Conservation (phyloP, 1,140 invertebrate species). For the Vanessa atalanta region DNA sequence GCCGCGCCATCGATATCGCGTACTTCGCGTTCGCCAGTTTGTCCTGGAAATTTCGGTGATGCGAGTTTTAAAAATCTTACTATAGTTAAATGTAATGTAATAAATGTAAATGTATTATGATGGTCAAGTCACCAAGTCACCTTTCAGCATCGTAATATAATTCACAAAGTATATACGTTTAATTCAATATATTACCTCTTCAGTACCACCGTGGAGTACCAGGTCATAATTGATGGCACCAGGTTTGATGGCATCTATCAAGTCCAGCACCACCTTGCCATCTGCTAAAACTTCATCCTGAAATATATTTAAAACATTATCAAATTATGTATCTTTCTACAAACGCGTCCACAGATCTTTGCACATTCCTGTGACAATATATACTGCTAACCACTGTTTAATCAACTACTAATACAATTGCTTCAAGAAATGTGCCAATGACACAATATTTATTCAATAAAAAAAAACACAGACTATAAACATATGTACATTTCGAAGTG, state of each 20-base stretch:
- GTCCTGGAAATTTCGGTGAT: slow-evolving; percentile 83
- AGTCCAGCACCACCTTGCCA: slow-evolving; percentile 94
- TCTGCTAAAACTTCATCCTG: slow-evolving; percentile 92
- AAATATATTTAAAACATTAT: slow-evolving; percentile 27
- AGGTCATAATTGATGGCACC: slow-evolving; percentile 97
- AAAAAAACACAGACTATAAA: too few species aligned
- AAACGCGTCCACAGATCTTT: too few species aligned
- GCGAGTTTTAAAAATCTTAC: too few species aligned
- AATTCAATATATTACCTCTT: slow-evolving; percentile 85
- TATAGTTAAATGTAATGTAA: too few species aligned
- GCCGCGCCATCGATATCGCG: slow-evolving; percentile 98
- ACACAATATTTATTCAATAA: too few species aligned
- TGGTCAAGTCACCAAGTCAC: too few species aligned
- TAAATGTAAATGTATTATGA: too few species aligned
- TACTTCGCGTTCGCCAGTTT: slow-evolving; percentile 98
- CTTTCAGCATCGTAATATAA: not conserved
- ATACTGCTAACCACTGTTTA: too few species aligned
- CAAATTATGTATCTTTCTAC: not conserved
- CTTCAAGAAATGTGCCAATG: not conserved
- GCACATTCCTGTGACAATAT: too few species aligned
- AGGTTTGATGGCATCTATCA: slow-evolving; percentile 98
- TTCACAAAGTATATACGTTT: not conserved
- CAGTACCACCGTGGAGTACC: slow-evolving; percentile 88
- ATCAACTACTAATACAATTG: too few species aligned
- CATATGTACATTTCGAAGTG: too few species aligned